phyloP scores from a whole-genome alignment of 2,113 vertebrate genomes.

The Camelus bactrianus region DNA sequence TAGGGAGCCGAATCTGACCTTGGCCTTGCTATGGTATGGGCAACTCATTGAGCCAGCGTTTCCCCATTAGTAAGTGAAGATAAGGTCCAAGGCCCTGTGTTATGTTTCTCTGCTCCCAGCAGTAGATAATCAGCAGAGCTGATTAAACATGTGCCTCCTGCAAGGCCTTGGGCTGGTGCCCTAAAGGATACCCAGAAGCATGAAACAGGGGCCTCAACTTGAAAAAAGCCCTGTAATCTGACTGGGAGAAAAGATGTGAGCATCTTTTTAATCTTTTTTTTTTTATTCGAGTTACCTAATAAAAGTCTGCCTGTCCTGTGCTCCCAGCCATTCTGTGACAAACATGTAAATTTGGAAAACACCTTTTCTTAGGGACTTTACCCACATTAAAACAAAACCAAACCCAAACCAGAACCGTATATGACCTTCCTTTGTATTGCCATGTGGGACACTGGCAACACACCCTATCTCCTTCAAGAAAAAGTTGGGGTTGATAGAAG shows the following conservation, averaged over 20 bases:
- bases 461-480: not conserved
- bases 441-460: not conserved
- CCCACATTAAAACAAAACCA: slow-evolving; percentile 4
- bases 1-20: not conserved
- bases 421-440: not conserved
- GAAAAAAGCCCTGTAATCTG: not conserved
- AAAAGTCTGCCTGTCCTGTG: not conserved
- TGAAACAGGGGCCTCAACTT: not conserved
- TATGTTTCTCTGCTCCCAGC: not conserved
- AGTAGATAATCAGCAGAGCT: not conserved
- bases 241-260: not conserved
- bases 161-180: not conserved
- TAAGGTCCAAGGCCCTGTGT: not conserved
- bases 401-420: not conserved
- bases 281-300: not conserved
- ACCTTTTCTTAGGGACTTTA: not conserved
- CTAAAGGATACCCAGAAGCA: not conserved
- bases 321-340: not conserved
- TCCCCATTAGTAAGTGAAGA: not conserved
- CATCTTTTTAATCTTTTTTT: not conserved
- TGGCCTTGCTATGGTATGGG: not conserved
- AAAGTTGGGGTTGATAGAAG: not conserved
- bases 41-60: not conserved
- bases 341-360: not conserved
- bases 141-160: not conserved